Evolutionary conservation across 2,113 vertebrate genomes (phyloP).

Genomic region (Vulpes vulpes): DNA sequence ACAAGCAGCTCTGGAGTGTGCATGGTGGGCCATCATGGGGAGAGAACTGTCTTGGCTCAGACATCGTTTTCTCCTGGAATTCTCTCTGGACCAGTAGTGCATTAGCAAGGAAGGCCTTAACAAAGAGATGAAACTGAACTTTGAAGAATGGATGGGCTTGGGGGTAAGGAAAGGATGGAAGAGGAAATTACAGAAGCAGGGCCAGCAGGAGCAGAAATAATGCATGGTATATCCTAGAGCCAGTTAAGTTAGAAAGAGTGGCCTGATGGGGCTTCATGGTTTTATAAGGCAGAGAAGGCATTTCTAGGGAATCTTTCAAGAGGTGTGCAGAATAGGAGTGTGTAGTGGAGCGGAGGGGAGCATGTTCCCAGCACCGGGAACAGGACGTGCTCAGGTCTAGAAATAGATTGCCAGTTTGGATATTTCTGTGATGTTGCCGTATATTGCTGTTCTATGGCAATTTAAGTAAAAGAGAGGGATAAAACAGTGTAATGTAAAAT

Average conservation of each 20-base stretch:
- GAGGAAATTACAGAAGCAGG: neutral
- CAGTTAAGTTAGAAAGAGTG: neutral
- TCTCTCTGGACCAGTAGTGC: neutral
- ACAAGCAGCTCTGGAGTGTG: neutral
- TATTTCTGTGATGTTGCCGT: neutral
- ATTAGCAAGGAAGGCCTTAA: neutral
- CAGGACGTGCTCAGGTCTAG: neutral
- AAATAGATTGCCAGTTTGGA: constrained; percentile 34
- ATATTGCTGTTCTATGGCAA: constrained; percentile 26
- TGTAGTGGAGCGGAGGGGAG: neutral
- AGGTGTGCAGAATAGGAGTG: neutral
- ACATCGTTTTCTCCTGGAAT: neutral
- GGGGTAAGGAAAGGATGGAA: neutral
- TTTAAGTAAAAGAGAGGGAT: constrained; percentile 52
- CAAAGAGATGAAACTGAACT: neutral
- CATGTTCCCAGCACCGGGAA: neutral
- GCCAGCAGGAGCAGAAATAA: neutral
- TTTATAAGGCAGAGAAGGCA: neutral
- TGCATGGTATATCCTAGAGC: neutral
- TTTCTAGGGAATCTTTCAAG: neutral
- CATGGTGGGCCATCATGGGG: too few relatives aligned
- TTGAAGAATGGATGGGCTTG: constrained; percentile 7
- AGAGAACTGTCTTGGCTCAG: neutral
- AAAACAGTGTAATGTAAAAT: constrained; percentile 41
- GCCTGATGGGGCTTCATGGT: neutral